Evolutionary conservation across 2,113 vertebrate species (phyloP).

Genomic region (Morone chrysops): DNA sequence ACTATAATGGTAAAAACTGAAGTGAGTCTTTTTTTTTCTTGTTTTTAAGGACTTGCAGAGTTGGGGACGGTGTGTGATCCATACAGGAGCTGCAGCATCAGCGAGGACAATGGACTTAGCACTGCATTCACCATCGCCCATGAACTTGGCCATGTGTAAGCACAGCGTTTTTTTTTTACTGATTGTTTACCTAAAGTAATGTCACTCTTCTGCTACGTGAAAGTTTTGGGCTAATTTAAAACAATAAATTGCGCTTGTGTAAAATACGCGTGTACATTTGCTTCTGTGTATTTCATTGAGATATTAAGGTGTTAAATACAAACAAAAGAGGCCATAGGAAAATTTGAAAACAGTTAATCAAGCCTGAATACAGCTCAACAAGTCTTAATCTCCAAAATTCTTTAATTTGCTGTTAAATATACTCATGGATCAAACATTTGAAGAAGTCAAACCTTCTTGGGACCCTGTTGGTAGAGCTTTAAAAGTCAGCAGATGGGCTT

Average conservation of each 20-base stretch:
- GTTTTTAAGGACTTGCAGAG: slow-evolving; percentile 91
- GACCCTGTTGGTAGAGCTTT: not conserved
- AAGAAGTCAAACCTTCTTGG: no score
- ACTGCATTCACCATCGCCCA: slow-evolving; percentile 98
- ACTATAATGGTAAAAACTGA: slow-evolving; percentile 1
- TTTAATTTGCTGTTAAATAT: no score
- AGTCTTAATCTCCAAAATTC: no score
- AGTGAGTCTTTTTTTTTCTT: slow-evolving; percentile 7
- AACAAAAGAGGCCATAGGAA: no score
- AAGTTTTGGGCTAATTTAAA: not conserved
- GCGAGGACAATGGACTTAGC: slow-evolving; percentile 96
- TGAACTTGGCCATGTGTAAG: slow-evolving; percentile 98
- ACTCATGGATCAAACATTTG: no score
- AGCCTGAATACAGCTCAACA: no score
- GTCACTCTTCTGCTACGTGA: not conserved
- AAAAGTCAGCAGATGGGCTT: slow-evolving; percentile 33
- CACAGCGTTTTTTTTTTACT: slow-evolving; percentile 51
- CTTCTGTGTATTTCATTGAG: no score
- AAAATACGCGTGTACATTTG: no score
- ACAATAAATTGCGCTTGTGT: no score
- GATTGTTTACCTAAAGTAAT: not conserved
- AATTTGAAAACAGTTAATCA: no score
- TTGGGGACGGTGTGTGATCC: slow-evolving; percentile 97
- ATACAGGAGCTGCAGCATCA: slow-evolving; percentile 97
- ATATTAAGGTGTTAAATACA: no score